These are phyloP conservation scores for Drosophila punjabiensis DNA, from an alignment of 1,140 invertebrate genomes.

Conservation along the genomic window DNA sequence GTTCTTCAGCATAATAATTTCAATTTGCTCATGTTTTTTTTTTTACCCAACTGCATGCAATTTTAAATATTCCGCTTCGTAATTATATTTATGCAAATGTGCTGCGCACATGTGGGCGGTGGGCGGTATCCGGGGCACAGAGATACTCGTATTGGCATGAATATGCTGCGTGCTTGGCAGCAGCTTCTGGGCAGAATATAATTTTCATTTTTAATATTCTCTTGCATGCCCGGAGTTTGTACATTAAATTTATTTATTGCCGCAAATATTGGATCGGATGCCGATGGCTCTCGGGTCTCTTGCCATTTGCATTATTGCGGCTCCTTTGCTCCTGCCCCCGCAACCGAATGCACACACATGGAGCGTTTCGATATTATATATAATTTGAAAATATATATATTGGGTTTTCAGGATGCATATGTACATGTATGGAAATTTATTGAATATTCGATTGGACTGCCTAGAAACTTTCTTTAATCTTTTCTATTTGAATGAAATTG, in stretches of 20 bases:
- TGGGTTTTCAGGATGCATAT: neutral
- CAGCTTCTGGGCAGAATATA: conserved; percentile 75
- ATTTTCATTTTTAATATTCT: conserved; percentile 84
- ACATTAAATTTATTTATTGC: conserved; percentile 84
- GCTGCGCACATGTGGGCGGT: conserved; percentile 37
- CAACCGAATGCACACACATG: conserved; percentile 21
- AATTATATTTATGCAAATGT: conserved; percentile 83
- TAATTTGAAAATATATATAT: neutral
- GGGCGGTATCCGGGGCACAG: conserved; percentile 3
- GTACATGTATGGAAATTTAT: neutral
- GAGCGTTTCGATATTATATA: conserved; percentile 4
- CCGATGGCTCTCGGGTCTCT: conserved; percentile 51
- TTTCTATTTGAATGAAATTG: neutral
- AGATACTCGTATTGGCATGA: conserved; percentile 35
- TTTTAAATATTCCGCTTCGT: conserved; percentile 75
- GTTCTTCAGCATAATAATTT: conserved; percentile 54
- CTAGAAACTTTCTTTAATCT: neutral
- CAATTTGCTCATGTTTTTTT: conserved; percentile 57
- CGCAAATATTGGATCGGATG: conserved; percentile 84
- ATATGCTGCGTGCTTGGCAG: conserved; percentile 57
- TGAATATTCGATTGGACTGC: neutral
- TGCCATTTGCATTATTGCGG: conserved; percentile 68
- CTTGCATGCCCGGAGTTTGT: conserved; percentile 76
- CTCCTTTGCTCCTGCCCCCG: conserved; percentile 19
- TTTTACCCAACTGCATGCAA: conserved; percentile 62